Evolutionary conservation across 1,140 invertebrate genomes (phyloP).

Genomic region (Drosophila rhopaloa): DNA sequence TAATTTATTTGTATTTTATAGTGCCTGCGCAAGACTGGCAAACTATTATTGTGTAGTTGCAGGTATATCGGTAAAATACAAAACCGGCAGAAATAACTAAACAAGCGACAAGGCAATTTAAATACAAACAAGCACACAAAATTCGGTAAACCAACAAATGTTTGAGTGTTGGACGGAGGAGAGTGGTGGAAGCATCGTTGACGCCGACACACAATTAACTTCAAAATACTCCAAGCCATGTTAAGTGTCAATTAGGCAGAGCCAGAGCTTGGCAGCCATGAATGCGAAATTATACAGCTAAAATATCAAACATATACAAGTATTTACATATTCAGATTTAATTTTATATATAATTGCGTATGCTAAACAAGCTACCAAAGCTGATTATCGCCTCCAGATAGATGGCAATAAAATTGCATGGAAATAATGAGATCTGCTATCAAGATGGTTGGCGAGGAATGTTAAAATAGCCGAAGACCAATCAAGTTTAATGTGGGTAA

Average conservation of each 20-base stretch:
- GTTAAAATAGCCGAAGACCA: constrained; percentile 1
- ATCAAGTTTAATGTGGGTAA: constrained; percentile 15
- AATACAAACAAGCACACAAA: constrained; percentile 66
- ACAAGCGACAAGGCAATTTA: constrained; percentile 76
- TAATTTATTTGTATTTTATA: not conserved
- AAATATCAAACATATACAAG: constrained; percentile 58
- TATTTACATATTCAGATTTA: constrained; percentile 45
- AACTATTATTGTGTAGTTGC: constrained; percentile 20
- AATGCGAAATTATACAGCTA: constrained; percentile 56
- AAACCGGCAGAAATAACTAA: constrained; percentile 44
- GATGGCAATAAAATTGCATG: constrained; percentile 28
- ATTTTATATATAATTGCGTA: constrained; percentile 52
- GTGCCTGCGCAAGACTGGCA: not conserved
- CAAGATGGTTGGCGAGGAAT: constrained; percentile 29
- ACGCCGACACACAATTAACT: constrained; percentile 80
- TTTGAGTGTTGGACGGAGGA: constrained; percentile 24
- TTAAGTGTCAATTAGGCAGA: constrained; percentile 79
- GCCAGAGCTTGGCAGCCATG: constrained; percentile 60
- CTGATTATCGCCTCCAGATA: constrained; percentile 47
- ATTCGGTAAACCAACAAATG: constrained; percentile 55
- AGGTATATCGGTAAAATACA: constrained; percentile 63
- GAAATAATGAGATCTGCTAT: constrained; percentile 42
- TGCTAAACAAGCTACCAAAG: constrained; percentile 45
- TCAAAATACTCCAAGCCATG: constrained; percentile 76
- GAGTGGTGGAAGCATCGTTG: constrained; percentile 38